Evolutionary conservation across 2,113 vertebrate species (phyloP).

Genomic region (Trachemys scripta): DNA sequence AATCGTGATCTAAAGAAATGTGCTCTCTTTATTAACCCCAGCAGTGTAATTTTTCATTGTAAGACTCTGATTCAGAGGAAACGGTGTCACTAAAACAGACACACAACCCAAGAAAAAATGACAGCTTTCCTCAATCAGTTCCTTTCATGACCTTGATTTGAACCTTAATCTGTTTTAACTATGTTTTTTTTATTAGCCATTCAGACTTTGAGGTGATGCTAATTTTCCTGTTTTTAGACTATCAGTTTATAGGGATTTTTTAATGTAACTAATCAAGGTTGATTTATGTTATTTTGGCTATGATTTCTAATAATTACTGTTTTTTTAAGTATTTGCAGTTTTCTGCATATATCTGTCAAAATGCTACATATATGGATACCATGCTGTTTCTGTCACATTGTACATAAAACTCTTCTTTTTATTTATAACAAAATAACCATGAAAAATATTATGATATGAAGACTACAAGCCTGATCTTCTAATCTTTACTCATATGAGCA

Average conservation of each 20-base stretch:
- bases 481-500: constrained; percentile 46
- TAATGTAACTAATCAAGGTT: constrained; percentile 61
- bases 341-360: constrained; percentile 53
- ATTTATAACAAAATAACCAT: constrained; percentile 43
- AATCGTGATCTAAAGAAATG: constrained; percentile 69
- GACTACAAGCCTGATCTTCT: constrained; percentile 29
- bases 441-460: not conserved
- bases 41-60: constrained; percentile 79
- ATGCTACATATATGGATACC: not conserved
- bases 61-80: constrained; percentile 77
- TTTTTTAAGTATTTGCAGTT: constrained; percentile 35
- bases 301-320: constrained; percentile 66
- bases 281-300: constrained; percentile 64
- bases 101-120: constrained; percentile 66
- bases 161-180: constrained; percentile 83
- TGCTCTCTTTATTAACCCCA: constrained; percentile 80
- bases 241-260: constrained; percentile 59
- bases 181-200: constrained; percentile 82
- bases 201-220: constrained; percentile 70
- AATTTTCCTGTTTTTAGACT: constrained; percentile 80
- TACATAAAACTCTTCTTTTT: constrained; percentile 21
- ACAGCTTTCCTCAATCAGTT: constrained; percentile 79
- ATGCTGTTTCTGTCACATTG: constrained; percentile 18
- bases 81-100: constrained; percentile 67
- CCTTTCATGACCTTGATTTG: constrained; percentile 83